Conservation (phyloP, 2,888 invertebrate genomes). For the Synergus gifuensis region DNA sequence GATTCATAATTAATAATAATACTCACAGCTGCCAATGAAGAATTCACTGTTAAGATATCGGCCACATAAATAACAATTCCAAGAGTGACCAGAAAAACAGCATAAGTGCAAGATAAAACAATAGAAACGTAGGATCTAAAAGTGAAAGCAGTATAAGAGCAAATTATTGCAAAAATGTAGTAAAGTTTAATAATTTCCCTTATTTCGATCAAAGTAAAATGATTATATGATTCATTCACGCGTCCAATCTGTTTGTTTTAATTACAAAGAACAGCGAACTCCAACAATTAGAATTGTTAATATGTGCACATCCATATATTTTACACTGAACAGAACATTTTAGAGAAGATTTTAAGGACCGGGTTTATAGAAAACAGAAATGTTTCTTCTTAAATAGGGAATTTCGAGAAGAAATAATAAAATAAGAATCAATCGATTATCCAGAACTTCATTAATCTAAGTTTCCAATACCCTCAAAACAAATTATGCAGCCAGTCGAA, state of each 20-base stretch:
- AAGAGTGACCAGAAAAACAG: background rate
- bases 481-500: constrained; percentile 27
- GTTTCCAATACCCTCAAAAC: background rate
- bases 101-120: background rate
- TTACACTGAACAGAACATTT: no score
- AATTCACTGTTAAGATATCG: background rate
- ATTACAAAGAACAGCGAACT: no score
- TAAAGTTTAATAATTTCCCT: background rate
- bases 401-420: background rate
- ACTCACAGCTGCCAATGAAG: background rate
- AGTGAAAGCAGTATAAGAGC: background rate
- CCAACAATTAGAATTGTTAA: no score
- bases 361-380: no score
- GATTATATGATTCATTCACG: no score
- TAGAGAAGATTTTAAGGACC: no score
- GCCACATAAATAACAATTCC: background rate
- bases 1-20: background rate
- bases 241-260: no score
- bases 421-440: background rate
- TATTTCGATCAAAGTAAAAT: no score
- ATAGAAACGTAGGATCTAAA: background rate
- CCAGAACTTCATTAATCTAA: background rate
- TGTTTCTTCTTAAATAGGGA: background rate
- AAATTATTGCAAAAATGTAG: background rate
- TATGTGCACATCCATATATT: no score